Evolutionary conservation across 2,113 vertebrate species (phyloP).

Genomic region (Herpailurus yagouaroundi): DNA sequence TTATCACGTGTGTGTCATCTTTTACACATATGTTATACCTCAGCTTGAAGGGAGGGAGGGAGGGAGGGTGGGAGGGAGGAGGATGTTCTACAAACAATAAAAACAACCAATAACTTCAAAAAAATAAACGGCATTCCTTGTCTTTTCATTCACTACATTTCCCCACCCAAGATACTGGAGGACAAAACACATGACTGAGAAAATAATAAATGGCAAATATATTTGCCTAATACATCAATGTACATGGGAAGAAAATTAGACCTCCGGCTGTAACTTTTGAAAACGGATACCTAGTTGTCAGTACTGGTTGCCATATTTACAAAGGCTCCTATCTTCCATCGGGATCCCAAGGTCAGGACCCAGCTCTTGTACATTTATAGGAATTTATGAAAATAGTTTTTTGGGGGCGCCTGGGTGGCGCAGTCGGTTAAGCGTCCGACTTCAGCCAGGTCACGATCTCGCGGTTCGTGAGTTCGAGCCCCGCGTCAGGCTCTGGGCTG

Average conservation of each 20-base stretch:
- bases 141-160: background rate
- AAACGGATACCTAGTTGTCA: background rate
- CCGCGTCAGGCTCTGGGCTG: no score
- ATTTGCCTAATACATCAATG: background rate
- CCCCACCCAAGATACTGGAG: background rate
- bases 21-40: background rate
- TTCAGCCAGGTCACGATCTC: no score
- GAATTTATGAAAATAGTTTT: background rate
- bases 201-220: background rate
- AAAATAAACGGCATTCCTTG: background rate
- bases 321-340: background rate
- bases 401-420: no score
- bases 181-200: background rate
- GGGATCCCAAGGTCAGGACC: background rate
- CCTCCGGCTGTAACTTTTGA: background rate
- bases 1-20: background rate
- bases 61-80: accelerated
- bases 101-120: background rate
- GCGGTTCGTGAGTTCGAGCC: no score
- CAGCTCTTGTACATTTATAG: background rate
- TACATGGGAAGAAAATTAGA: background rate
- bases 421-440: no score
- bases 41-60: no score
- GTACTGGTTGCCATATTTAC: background rate
- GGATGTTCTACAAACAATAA: background rate